Conservation (phyloP, 2,797 vertebrate species). For the Paramormyrops hopkinsi region DNA sequence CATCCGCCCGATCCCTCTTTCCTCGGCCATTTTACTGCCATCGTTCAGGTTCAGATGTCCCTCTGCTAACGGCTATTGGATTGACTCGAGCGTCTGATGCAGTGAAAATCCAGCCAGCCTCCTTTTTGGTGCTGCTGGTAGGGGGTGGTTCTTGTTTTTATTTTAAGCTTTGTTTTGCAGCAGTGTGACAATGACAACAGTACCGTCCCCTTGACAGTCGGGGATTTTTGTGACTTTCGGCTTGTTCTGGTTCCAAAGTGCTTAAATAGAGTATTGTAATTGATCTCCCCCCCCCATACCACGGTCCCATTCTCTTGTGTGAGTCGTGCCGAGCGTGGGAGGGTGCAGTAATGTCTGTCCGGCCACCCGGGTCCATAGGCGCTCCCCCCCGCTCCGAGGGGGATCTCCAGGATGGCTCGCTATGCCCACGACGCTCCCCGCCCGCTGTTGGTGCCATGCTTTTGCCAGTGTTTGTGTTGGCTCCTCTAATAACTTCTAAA, state of each 20-base stretch:
- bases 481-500: constrained; percentile 62
- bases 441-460: constrained; percentile 27
- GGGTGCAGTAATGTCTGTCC: background rate
- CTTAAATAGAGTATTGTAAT: background rate
- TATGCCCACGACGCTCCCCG: constrained; percentile 43
- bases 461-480: constrained; percentile 55
- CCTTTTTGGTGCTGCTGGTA: background rate
- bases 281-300: background rate
- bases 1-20: background rate
- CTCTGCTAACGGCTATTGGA: background rate
- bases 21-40: too few species aligned
- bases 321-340: background rate
- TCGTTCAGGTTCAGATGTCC: background rate
- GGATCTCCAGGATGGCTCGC: constrained; percentile 28
- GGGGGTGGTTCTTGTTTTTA: background rate
- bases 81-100: background rate
- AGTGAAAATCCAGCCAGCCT: background rate
- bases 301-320: background rate
- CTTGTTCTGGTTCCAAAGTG: background rate
- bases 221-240: background rate
- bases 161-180: background rate
- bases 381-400: background rate
- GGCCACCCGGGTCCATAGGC: background rate
- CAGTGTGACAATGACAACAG: background rate
- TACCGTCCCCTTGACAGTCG: background rate